Base-by-base conservation (phyloP, 2,888 invertebrate genomes). In the Syrista parreyssii region DNA sequence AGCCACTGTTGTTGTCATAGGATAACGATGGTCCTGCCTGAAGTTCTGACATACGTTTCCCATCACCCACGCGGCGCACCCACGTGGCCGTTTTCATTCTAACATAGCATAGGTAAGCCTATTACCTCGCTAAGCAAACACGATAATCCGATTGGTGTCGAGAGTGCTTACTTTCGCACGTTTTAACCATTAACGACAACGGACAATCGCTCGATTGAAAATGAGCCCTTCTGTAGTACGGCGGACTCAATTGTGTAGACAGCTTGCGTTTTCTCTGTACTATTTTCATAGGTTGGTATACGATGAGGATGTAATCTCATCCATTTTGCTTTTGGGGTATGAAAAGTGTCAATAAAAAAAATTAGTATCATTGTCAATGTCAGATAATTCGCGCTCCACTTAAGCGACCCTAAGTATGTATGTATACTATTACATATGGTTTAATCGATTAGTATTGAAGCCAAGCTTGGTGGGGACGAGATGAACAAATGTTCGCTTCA, bases 131-230 rank as follows among this genome's bases (percentile, higher is more conserved):
- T 88, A 85, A 87, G 82, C 86, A 88, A 89, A 88, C 86, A 87
- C 77, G 79, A 69, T 88, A 88, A 89, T 88, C 88, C 85, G 88
- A 89, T 89, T 86, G 86, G 55, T 81, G 76, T 84, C 79, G 81
- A 87, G 88, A 86, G 88, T 84, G 85, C 87, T 89, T 86, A 86
- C 85, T 88, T 88, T 89, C 87, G 89, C 89, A 88, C 89, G 88
- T 89, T 89, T 87, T 87, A 85, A 79, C 88, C 81, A 88, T 89
- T 86, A 88, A 31, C 74, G 73, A 55, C 55, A 23, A 23, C 23
- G 55, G 55, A 55, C 55, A 55, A 9, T 55, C 23, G 23, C 23
- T 55, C 55, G 23, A 23, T 55, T 55, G 23, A 9, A 55, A 23
- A 55, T 9, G 9, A 1, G 55, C 55, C 55, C 55, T 55, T 15